Evolutionary conservation across 2,888 invertebrate species (phyloP).

Genomic region (Stenchaetothrips biformis): DNA sequence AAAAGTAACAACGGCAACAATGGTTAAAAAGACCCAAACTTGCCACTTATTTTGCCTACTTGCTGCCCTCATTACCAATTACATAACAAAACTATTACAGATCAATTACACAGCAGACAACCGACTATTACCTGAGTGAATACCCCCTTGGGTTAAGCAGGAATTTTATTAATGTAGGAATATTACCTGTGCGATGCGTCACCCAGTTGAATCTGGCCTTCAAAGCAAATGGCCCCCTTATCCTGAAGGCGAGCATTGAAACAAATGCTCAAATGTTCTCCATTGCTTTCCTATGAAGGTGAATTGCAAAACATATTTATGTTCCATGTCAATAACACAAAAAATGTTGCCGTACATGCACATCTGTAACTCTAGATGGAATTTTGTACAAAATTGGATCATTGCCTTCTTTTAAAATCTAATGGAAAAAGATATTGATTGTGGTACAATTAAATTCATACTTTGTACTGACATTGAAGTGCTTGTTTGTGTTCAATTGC

Average conservation of each 20-base stretch:
- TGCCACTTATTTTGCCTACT: no score
- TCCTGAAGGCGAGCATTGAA: not conserved
- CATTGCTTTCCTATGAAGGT: not conserved
- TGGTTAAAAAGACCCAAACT: no score
- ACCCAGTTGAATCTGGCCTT: not conserved
- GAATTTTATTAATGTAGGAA: not conserved
- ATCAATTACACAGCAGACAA: no score
- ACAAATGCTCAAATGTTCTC: not conserved
- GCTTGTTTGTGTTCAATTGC: not conserved
- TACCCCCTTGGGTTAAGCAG: no score
- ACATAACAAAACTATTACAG: no score
- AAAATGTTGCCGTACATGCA: not conserved
- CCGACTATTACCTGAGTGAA: no score
- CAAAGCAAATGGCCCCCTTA: not conserved
- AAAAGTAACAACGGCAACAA: no score
- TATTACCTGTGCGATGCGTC: not conserved
- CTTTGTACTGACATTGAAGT: not conserved
- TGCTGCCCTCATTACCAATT: no score
- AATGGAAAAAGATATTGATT: not conserved
- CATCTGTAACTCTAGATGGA: not conserved
- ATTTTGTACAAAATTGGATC: not conserved
- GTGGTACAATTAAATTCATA: not conserved
- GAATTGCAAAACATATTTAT: not conserved
- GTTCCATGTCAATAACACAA: not conserved
- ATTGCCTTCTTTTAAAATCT: not conserved